Conservation (phyloP, 1,140 invertebrate species). For the Leptinotarsa defecta region DNA sequence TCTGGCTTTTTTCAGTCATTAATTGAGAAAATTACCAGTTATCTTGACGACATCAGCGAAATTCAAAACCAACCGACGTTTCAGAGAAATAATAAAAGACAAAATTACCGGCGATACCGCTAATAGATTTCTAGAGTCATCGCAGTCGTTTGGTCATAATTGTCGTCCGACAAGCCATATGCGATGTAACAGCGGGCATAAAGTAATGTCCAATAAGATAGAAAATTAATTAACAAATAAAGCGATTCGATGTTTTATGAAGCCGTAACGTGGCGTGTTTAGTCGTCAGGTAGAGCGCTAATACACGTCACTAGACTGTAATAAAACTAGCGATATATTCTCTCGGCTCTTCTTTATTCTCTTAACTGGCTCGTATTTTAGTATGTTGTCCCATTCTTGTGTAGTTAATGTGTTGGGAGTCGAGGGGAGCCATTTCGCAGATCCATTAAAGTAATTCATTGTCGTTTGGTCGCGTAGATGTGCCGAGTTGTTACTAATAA, state of each 20-base stretch:
- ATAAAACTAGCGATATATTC: slow-evolving; percentile 52
- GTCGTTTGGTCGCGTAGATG: slow-evolving; percentile 47
- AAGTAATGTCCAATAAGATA: slow-evolving; percentile 46
- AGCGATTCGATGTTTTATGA: slow-evolving; percentile 51
- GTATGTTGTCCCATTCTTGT: slow-evolving; percentile 49
- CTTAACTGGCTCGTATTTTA: slow-evolving; percentile 54
- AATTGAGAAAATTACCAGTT: neutral
- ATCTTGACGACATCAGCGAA: neutral
- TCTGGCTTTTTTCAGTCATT: neutral
- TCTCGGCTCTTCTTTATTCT: slow-evolving; percentile 52
- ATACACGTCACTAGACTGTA: slow-evolving; percentile 50
- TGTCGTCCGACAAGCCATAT: slow-evolving; percentile 21
- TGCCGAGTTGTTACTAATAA: slow-evolving; percentile 36
- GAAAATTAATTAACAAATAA: slow-evolving; percentile 54
- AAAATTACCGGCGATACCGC: neutral
- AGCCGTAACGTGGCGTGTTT: slow-evolving; percentile 45
- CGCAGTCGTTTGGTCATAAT: slow-evolving; percentile 13
- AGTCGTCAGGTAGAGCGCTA: slow-evolving; percentile 50
- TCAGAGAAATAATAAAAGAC: neutral
- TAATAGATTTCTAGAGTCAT: neutral
- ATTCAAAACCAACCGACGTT: neutral
- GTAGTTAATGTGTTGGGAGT: slow-evolving; percentile 51
- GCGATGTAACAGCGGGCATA: slow-evolving; percentile 26
- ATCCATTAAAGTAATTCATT: slow-evolving; percentile 56
- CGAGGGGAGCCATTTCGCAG: slow-evolving; percentile 50